phyloP scores from a whole-genome alignment of 1,140 invertebrate species.

The Plectrocnemia conspersa region DNA sequence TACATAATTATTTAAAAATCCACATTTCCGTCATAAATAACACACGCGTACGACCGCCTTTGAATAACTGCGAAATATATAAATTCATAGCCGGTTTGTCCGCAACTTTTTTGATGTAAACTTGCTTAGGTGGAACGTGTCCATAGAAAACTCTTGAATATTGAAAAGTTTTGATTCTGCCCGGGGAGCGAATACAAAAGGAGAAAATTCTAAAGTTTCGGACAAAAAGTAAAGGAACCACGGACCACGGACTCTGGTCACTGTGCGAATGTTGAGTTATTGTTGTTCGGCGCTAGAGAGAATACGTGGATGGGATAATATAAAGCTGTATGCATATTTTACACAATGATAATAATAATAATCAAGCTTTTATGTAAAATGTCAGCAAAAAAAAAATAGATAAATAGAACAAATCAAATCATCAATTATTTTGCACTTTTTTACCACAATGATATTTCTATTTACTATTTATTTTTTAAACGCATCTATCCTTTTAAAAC shows the following conservation, averaged over 20 bases:
- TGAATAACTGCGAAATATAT: slow-evolving; percentile 25
- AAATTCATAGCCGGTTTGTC: slow-evolving; percentile 28
- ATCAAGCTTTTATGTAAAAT: too few relatives aligned
- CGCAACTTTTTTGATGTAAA: slow-evolving; percentile 33
- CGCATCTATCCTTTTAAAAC: too few relatives aligned
- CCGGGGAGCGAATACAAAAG: slow-evolving; percentile 23
- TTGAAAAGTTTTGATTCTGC: slow-evolving; percentile 34
- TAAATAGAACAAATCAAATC: too few relatives aligned
- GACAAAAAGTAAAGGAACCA: slow-evolving; percentile 34
- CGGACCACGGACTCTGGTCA: slow-evolving; percentile 30
- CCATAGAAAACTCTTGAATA: slow-evolving; percentile 33
- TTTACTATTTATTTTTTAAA: too few relatives aligned
- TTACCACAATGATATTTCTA: too few relatives aligned
- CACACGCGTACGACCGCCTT: background rate
- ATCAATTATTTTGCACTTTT: too few relatives aligned
- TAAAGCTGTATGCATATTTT: slow-evolving; percentile 2
- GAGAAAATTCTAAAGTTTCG: slow-evolving; percentile 33
- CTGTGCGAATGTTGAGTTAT: slow-evolving; percentile 33
- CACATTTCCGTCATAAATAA: too few relatives aligned
- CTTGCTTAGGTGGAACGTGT: slow-evolving; percentile 32
- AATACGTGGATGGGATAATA: slow-evolving; percentile 8
- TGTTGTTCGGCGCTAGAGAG: slow-evolving; percentile 6
- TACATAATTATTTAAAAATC: too few relatives aligned
- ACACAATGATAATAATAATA: too few relatives aligned
- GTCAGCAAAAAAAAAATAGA: too few relatives aligned